Conservation (phyloP, 1,140 invertebrate genomes). For the Hydropsyche tenuis region DNA sequence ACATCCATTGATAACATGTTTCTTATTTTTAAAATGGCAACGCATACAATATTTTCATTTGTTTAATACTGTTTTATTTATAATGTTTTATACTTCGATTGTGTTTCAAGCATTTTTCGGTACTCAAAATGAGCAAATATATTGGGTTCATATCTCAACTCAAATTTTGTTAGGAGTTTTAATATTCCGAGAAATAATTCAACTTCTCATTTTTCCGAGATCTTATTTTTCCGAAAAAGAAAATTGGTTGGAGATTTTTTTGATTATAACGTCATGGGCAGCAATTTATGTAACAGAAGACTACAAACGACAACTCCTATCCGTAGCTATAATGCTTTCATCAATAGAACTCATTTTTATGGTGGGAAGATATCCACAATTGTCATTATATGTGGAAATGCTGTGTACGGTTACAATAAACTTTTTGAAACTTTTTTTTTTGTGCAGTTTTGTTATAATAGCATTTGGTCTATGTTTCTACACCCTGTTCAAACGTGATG, state of each 20-base stretch:
- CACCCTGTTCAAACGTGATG: slow-evolving; percentile 65
- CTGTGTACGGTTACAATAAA: slow-evolving; percentile 77
- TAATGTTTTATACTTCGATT: slow-evolving; percentile 64
- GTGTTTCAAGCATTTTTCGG: no score
- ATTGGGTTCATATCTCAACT: no score
- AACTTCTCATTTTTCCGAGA: no score
- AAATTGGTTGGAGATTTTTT: no score
- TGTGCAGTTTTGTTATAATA: slow-evolving; percentile 79
- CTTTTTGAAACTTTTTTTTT: slow-evolving; percentile 78
- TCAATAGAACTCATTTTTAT: slow-evolving; percentile 78
- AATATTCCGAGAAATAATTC: no score
- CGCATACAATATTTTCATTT: slow-evolving; percentile 74
- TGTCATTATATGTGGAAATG: slow-evolving; percentile 81
- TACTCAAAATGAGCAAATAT: no score
- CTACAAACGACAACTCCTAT: slow-evolving; percentile 52
- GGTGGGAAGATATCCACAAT: slow-evolving; percentile 75
- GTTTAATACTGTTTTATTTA: slow-evolving; percentile 74
- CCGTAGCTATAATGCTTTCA: slow-evolving; percentile 74
- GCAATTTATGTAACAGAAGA: no score
- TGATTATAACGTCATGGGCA: no score
- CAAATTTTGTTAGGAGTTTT: no score
- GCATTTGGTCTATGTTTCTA: slow-evolving; percentile 83
- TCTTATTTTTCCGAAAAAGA: no score
- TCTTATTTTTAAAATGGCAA: slow-evolving; percentile 82
- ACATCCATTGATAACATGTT: slow-evolving; percentile 80